Percentiles rank a stretch among this genome's conserved stretches.
These are phyloP conservation scores for Lophotriccus pileatus DNA, from an alignment of 2,797 vertebrate species.

Conservation along the genomic window DNA sequence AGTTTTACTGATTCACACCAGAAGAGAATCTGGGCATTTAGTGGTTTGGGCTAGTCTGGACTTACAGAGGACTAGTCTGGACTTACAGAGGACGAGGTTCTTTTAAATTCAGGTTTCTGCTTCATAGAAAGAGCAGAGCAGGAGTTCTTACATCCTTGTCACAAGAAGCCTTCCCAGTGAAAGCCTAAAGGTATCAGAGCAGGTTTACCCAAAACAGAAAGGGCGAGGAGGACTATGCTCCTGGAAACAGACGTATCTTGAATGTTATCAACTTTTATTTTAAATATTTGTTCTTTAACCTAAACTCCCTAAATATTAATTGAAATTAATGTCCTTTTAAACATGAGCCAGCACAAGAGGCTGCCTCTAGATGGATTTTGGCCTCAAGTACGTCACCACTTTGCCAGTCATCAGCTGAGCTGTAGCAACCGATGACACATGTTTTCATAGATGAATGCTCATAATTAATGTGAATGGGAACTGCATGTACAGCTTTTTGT, in stretches of 20 bases:
- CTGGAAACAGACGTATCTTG: not conserved
- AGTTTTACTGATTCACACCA: not conserved
- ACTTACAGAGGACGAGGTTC: not conserved
- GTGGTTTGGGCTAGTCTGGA: not conserved
- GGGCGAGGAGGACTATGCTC: not conserved
- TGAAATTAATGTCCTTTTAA: not conserved
- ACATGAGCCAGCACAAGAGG: not conserved
- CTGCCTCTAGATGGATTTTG: not conserved
- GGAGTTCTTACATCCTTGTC: not conserved
- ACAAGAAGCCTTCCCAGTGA: not conserved
- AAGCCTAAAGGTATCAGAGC: not conserved
- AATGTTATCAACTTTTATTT: not conserved
- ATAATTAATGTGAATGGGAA: not conserved
- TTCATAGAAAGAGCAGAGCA: not conserved
- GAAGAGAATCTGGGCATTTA: not conserved
- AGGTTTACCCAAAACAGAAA: not conserved
- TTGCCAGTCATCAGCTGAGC: not conserved
- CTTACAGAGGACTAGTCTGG: not conserved
- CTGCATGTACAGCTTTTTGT: slow-evolving; percentile 7
- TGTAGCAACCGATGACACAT: not conserved
- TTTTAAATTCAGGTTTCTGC: not conserved
- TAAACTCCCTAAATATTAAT: not conserved
- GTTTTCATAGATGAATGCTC: not conserved
- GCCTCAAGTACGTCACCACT: not conserved
- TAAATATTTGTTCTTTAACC: not conserved